Conservation (phyloP, 2,113 vertebrate genomes). For the Gobiocypris rarus region DNA sequence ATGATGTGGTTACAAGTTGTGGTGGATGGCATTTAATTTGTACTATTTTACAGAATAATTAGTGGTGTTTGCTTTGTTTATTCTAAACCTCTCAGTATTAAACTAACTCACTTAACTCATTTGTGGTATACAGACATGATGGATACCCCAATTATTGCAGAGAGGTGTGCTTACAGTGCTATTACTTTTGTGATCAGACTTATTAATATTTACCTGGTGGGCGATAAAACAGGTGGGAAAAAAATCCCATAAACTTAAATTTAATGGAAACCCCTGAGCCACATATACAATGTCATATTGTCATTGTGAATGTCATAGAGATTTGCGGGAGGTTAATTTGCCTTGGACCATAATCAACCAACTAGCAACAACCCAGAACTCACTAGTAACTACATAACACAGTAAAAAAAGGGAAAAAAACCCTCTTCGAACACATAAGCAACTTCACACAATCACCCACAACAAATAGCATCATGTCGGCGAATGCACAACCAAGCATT, state of each 20-base stretch:
- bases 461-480: not conserved
- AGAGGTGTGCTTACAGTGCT: not conserved
- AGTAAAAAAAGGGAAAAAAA: not conserved
- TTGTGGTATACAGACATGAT: not conserved
- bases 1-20: not conserved
- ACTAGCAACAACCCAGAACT: not conserved
- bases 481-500: not conserved
- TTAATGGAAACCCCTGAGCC: not conserved
- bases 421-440: not conserved
- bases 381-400: not conserved
- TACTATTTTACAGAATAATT: not conserved
- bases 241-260: not conserved
- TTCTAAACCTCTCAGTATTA: conserved; percentile 1
- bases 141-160: conserved; percentile 6
- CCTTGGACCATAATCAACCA: not conserved
- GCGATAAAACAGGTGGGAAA: not conserved
- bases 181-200: not conserved
- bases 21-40: not conserved
- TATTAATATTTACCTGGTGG: conserved; percentile 7
- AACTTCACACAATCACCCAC: not conserved
- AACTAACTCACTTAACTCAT: not conserved
- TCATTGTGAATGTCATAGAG: not conserved
- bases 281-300: not conserved
- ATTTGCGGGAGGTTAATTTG: not conserved
- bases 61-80: not conserved